Conservation (phyloP, 2,888 invertebrate genomes). For the Caenorhabditis drosophilae region DNA sequence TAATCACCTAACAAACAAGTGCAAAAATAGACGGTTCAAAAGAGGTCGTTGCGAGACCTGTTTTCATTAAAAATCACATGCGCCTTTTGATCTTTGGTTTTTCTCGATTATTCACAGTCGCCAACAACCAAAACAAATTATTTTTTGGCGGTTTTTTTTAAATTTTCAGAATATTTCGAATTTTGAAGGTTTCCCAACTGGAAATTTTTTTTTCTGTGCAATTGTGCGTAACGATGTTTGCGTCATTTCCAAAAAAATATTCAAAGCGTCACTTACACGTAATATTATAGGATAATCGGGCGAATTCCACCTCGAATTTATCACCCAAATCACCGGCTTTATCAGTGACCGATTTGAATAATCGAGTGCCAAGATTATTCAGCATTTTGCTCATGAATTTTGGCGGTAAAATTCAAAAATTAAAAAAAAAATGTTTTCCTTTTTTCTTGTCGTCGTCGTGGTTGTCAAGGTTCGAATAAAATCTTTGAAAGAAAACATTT, state of each 20-base stretch:
- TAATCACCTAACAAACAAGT: not conserved
- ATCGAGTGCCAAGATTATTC: slow-evolving; percentile 46
- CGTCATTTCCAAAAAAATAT: too few relatives aligned
- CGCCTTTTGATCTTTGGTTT: too few relatives aligned
- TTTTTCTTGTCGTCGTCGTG: too few relatives aligned
- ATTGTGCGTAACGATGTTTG: too few relatives aligned
- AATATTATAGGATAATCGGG: slow-evolving; percentile 45
- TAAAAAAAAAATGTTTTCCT: not conserved
- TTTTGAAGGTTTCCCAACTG: not conserved
- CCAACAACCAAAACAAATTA: too few relatives aligned
- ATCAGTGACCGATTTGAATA: slow-evolving; percentile 55
- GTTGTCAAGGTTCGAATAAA: not conserved
- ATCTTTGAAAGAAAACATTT: too few relatives aligned
- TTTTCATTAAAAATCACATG: too few relatives aligned
- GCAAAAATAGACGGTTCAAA: not conserved
- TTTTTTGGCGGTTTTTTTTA: too few relatives aligned
- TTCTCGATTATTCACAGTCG: too few relatives aligned
- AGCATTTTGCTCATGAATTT: slow-evolving; percentile 27
- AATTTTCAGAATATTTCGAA: too few relatives aligned
- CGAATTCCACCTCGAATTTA: slow-evolving; percentile 54
- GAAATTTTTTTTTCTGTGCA: too few relatives aligned
- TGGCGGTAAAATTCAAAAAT: not conserved
- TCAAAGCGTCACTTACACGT: slow-evolving; percentile 47
- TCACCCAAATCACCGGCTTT: slow-evolving; percentile 57
- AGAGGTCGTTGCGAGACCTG: not conserved